Conservation (phyloP, 1,140 invertebrate genomes). For the Cherax quadricarinatus region DNA sequence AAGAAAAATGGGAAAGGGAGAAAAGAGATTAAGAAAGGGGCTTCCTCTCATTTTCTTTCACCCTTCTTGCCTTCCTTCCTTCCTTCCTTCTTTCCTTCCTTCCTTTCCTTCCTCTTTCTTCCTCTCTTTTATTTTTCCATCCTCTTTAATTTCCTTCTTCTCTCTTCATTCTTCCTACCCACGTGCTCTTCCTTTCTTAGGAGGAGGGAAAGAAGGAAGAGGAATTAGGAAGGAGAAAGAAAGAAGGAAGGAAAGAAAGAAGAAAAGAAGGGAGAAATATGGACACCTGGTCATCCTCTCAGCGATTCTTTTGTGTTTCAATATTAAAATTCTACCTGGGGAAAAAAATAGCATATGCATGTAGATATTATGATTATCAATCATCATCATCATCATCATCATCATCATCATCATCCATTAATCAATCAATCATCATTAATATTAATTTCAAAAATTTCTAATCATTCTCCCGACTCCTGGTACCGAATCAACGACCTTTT, state of each 20-base stretch:
- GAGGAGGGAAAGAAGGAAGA: no score
- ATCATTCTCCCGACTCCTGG: background rate
- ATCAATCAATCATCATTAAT: background rate
- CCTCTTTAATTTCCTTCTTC: no score
- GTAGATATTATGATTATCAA: slow-evolving; percentile 30
- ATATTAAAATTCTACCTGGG: background rate
- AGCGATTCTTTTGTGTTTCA: background rate
- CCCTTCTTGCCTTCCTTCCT: no score
- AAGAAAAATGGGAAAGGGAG: background rate
- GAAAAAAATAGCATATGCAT: background rate
- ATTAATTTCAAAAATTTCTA: slow-evolving; percentile 22
- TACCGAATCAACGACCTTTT: background rate
- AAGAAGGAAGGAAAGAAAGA: no score
- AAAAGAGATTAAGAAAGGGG: background rate
- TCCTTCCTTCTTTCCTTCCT: no score
- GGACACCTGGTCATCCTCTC: background rate
- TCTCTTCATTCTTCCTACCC: no score
- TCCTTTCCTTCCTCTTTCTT: no score
- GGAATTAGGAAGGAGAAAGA: no score
- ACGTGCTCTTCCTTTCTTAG: no score
- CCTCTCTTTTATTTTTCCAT: no score
- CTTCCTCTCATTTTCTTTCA: no score
- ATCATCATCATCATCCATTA: no score
- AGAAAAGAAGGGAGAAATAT: background rate
- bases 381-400: slow-evolving; percentile 13